phyloP scores from a whole-genome alignment of 2,888 invertebrate species.

The Tetheella fluctuosa region DNA sequence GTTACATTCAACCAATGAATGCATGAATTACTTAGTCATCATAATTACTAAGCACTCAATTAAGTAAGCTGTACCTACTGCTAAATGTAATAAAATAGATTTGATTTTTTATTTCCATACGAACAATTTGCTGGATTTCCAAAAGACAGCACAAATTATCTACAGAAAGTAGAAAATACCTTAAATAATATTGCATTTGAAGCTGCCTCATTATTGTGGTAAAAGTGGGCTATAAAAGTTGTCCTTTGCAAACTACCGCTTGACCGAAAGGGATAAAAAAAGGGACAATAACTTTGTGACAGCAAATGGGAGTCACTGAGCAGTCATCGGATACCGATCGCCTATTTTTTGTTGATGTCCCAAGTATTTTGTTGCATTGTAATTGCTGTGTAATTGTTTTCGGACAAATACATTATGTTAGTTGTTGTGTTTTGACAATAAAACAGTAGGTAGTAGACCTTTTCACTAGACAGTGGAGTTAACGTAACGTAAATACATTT shows the following conservation, averaged over 20 bases:
- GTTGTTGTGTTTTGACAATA: constrained; percentile 61
- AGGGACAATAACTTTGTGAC: background rate
- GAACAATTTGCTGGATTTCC: no score
- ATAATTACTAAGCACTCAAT: no score
- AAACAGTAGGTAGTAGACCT: constrained; percentile 44
- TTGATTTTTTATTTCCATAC: no score
- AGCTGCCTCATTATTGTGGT: background rate
- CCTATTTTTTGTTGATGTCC: constrained; percentile 43
- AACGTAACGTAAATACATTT: background rate
- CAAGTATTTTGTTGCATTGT: constrained; percentile 51
- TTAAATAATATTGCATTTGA: background rate
- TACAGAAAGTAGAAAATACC: no score
- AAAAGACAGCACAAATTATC: no score
- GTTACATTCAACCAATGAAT: no score
- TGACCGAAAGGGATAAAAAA: background rate
- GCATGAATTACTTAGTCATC: no score
- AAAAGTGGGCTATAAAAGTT: background rate
- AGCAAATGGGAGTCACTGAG: constrained; percentile 3
- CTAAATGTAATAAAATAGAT: no score
- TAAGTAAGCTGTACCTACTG: no score
- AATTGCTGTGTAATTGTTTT: constrained; percentile 68
- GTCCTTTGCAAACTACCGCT: background rate
- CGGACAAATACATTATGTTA: constrained; percentile 42
- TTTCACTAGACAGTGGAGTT: constrained; percentile 42
- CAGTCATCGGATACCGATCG: constrained; percentile 8